A percentile compares a stretch with the other conserved stretches of the same genome.
Conservation (phyloP, 1,140 invertebrate species). For the Camponotus vicinus region DNA sequence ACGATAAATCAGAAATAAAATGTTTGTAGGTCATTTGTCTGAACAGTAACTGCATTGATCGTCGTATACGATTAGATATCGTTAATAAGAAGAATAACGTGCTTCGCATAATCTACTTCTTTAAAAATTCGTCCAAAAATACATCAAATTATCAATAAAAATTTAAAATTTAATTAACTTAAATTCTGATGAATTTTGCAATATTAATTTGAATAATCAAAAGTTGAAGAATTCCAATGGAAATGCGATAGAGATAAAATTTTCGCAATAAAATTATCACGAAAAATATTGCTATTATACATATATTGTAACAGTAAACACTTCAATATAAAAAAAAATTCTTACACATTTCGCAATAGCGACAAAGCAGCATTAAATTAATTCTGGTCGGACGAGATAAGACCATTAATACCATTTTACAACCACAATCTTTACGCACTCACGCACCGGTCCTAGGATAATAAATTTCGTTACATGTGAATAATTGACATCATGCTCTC, state of each 20-base stretch:
- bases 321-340: conserved; percentile 48
- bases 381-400: conserved; percentile 40
- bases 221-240: background rate
- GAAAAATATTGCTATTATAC: background rate
- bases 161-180: background rate
- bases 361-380: conserved; percentile 49
- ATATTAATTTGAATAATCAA: background rate
- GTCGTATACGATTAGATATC: background rate
- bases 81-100: background rate
- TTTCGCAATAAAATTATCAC: background rate
- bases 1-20: conserved; percentile 57
- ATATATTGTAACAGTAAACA: conserved; percentile 14
- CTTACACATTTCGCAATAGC: background rate
- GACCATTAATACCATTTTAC: conserved; percentile 58
- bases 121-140: background rate
- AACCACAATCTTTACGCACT: conserved; percentile 40
- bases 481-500: conserved; percentile 49
- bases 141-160: no score
- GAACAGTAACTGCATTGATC: background rate
- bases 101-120: background rate
- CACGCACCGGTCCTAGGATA: conserved; percentile 21
- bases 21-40: background rate
- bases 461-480: conserved; percentile 58
- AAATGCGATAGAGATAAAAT: conserved; percentile 8
- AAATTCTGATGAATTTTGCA: background rate